These are phyloP conservation scores for Hirudinaria manillensis DNA, from an alignment of 2,888 invertebrate genomes.

Conservation along the genomic window DNA sequence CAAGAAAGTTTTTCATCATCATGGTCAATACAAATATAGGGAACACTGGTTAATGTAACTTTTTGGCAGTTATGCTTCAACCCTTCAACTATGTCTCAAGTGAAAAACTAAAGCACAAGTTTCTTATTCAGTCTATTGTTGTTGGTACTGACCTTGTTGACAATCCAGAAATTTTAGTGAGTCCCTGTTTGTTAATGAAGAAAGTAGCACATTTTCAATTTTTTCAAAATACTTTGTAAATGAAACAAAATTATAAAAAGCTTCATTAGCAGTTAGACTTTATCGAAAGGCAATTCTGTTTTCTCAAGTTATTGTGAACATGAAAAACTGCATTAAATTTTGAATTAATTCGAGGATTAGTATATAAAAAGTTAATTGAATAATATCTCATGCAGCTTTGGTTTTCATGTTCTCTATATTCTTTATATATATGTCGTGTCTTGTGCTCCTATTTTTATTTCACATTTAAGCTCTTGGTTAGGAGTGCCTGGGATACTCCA, in stretches of 20 bases:
- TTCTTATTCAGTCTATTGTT: slow-evolving; percentile 28
- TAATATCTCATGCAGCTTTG: too few species aligned
- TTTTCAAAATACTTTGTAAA: neutral
- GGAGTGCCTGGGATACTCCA: too few species aligned
- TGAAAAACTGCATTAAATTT: slow-evolving; percentile 10
- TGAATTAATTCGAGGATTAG: neutral
- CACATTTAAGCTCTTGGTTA: too few species aligned
- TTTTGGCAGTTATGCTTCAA: slow-evolving; percentile 29
- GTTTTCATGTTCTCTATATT: too few species aligned
- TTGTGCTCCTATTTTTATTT: too few species aligned
- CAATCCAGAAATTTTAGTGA: slow-evolving; percentile 25
- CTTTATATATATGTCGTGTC: too few species aligned
- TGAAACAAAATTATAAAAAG: too few species aligned
- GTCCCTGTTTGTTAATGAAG: neutral
- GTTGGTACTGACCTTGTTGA: slow-evolving; percentile 2
- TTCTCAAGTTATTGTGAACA: neutral
- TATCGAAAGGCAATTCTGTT: neutral
- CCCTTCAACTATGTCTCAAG: slow-evolving; percentile 15
- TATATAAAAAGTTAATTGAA: too few species aligned
- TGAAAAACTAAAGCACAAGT: slow-evolving; percentile 33
- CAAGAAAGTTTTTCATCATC: neutral
- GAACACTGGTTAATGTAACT: neutral
- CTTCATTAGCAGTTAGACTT: neutral
- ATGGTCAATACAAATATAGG: neutral
- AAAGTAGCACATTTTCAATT: neutral